A percentile compares a stretch with the other conserved stretches of the same genome.
These are phyloP conservation scores for Nemotelus pantherinus DNA, from an alignment of 2,888 invertebrate species.

Conservation along the genomic window DNA sequence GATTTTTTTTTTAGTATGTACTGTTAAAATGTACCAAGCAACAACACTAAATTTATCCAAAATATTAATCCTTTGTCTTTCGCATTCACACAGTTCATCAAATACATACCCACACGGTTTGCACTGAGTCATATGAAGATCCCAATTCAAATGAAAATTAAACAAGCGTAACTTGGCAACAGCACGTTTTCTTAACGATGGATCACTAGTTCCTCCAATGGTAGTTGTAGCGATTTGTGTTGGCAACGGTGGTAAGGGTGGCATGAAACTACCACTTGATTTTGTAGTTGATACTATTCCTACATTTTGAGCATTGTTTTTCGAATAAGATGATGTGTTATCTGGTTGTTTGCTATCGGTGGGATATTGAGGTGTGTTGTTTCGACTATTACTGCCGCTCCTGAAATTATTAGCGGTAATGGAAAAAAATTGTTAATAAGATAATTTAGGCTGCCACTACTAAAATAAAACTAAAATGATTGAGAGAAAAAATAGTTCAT, in stretches of 20 bases:
- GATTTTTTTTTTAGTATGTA: no score
- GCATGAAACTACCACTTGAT: constrained; percentile 9
- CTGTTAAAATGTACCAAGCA: no score
- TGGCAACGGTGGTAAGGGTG: constrained; percentile 43
- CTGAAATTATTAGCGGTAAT: background rate
- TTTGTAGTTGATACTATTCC: background rate
- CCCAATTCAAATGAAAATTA: constrained; percentile 65
- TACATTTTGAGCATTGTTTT: background rate
- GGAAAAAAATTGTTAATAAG: no score
- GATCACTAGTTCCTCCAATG: constrained; percentile 55
- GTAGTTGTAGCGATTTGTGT: constrained; percentile 49
- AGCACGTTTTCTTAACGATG: constrained; percentile 64
- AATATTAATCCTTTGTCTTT: background rate
- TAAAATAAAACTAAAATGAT: background rate
- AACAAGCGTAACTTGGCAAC: constrained; percentile 65
- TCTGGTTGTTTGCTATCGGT: background rate
- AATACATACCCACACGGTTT: constrained; percentile 64
- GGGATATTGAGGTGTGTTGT: background rate
- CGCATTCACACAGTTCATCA: background rate
- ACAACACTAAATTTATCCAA: background rate
- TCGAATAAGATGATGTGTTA: background rate
- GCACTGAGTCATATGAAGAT: constrained; percentile 65
- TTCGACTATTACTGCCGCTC: background rate
- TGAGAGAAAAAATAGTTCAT: background rate
- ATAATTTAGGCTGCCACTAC: background rate